A percentile compares a stretch with the other conserved stretches of the same genome.
phyloP scores from a whole-genome alignment of 2,888 invertebrate species.

The Dynastes hyllus region DNA sequence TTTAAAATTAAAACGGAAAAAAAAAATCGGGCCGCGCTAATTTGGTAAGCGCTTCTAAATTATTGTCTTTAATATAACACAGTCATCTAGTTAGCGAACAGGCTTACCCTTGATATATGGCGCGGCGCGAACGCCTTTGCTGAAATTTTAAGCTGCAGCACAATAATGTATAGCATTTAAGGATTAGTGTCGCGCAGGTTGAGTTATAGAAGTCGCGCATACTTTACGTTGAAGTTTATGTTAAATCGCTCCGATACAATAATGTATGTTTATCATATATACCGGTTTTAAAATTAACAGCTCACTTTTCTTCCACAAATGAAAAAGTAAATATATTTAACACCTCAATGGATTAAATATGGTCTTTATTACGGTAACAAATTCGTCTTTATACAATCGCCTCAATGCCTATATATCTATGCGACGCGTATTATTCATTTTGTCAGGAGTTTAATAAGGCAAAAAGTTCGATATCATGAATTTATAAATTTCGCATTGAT shows the following conservation, averaged over 20 bases:
- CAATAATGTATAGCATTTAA: constrained; percentile 63
- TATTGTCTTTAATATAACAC: constrained; percentile 59
- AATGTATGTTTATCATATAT: constrained; percentile 63
- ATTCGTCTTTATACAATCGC: constrained; percentile 50
- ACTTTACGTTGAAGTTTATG: constrained; percentile 67
- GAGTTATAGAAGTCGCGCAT: constrained; percentile 63
- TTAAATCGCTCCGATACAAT: constrained; percentile 66
- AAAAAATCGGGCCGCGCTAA: constrained; percentile 22
- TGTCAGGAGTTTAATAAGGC: constrained; percentile 42
- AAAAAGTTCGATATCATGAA: constrained; percentile 33
- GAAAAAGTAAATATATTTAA: constrained; percentile 53
- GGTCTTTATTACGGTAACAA: constrained; percentile 53
- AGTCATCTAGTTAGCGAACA: constrained; percentile 64
- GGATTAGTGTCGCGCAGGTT: constrained; percentile 64
- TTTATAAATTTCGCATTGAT: constrained; percentile 29
- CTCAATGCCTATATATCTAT: constrained; percentile 22
- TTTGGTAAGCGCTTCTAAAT: constrained; percentile 48
- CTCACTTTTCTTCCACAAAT: constrained; percentile 51
- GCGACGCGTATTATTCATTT: constrained; percentile 33
- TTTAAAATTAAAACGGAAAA: constrained; percentile 31
- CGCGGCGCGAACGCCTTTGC: constrained; percentile 61
- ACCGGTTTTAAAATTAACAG: constrained; percentile 54
- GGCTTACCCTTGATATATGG: constrained; percentile 63
- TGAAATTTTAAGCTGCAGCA: constrained; percentile 65
- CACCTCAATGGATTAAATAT: constrained; percentile 52